phyloP scores from a whole-genome alignment of 2,797 vertebrate species.

The Morus bassanus region DNA sequence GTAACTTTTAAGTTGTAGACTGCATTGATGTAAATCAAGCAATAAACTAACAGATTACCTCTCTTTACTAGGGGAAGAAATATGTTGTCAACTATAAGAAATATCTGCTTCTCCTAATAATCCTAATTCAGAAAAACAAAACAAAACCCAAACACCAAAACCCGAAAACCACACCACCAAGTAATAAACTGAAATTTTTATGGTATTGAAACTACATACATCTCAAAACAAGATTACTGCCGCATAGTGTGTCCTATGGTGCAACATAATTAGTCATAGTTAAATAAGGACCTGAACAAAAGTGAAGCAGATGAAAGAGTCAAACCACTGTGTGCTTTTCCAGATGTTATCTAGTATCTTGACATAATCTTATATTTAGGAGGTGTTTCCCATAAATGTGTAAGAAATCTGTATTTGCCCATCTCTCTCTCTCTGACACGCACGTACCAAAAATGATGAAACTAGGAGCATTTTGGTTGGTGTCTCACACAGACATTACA shows the following conservation, averaged over 20 bases:
- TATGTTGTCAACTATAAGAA: background rate
- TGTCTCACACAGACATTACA: background rate
- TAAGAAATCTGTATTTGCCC: background rate
- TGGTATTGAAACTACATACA: background rate
- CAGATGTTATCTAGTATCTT: background rate
- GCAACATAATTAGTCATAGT: background rate
- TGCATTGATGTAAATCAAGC: background rate
- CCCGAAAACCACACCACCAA: background rate
- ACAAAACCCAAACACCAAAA: rapidly evolving
- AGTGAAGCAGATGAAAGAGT: background rate
- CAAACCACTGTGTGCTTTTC: background rate
- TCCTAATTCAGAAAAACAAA: background rate
- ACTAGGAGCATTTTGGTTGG: background rate
- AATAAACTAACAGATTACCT: background rate
- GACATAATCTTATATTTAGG: background rate
- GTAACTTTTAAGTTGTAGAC: background rate
- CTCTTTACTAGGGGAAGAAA: background rate
- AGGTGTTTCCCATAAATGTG: background rate
- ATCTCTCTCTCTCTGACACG: background rate
- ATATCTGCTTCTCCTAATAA: background rate
- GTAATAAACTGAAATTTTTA: background rate
- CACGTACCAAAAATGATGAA: background rate
- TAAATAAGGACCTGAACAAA: background rate
- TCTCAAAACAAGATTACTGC: background rate
- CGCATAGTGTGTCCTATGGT: background rate